phyloP scores from a whole-genome alignment of 2,797 vertebrate species.

The Leucoraja ocellata region DNA sequence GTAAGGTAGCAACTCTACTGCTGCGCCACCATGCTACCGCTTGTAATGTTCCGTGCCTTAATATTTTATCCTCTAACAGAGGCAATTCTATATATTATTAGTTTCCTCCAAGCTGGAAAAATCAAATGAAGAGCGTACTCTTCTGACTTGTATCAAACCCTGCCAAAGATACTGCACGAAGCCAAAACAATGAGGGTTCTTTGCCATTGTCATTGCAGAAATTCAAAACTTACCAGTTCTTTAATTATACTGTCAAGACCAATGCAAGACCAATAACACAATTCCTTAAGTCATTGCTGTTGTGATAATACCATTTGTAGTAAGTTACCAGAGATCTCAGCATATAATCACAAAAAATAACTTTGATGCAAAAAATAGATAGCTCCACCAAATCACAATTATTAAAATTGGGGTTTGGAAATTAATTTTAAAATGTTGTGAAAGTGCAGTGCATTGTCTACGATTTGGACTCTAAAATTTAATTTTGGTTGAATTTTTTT shows the following conservation, averaged over 20 bases:
- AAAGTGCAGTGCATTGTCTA: neutral
- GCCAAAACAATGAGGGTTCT: neutral
- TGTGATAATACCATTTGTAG: neutral
- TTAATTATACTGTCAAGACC: neutral
- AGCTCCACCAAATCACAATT: neutral
- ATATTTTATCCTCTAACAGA: neutral
- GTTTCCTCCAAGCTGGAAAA: neutral
- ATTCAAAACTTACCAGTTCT: neutral
- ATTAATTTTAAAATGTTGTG: neutral
- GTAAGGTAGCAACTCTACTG: too few relatives aligned
- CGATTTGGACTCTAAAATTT: neutral
- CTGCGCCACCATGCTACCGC: too few relatives aligned
- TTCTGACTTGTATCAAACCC: neutral
- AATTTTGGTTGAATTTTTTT: neutral
- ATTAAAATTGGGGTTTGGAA: neutral
- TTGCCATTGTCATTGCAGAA: neutral
- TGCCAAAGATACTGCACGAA: neutral
- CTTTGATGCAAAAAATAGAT: neutral
- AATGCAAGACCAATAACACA: neutral
- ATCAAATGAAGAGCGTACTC: neutral
- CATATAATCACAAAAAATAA: neutral
- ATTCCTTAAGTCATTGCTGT: neutral
- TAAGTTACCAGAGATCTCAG: neutral
- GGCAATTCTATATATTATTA: neutral
- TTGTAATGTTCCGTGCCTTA: too few relatives aligned